Evolutionary conservation across 2,888 invertebrate genomes (phyloP), one percentile per base, ranked within the genome.

Genomic region (Auanema freiburgensis): DNA sequence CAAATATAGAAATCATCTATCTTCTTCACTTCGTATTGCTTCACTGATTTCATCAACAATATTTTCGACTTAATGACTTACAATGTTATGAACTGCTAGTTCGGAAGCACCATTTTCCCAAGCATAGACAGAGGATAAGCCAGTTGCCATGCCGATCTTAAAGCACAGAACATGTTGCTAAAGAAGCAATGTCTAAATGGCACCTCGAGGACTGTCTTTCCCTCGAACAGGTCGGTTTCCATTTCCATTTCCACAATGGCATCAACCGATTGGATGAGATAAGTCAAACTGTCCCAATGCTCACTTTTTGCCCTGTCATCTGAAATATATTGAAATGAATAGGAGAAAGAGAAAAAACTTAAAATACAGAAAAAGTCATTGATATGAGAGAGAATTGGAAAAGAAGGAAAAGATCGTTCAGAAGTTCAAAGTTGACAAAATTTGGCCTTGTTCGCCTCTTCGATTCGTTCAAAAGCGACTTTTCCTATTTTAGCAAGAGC

Each of bases 261-360:
- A 67, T 81, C 81, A 50, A 79, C 63, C 43, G 71, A 64, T 57
- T 79, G 76, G 52, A 79, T 79, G 11, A 81, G 63, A 2, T 71
- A 68, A 60, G 71, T 72, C 41, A 80, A 79, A 43, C 80, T 78
- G 40, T 79, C 78, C 79, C 80, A 81, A 25, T 75, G 73, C 56
- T 80, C 79, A 11, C 43, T 8, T 8, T 33, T 44, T n/a, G 57
- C 54, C 23, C 66, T 56, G 25, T 42, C 53, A 21, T 23, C 63
- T 64, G 44, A 51, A 66, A 42, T 24, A 46, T 33, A 33, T 33
- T 33, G 33, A 33, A 46, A 46, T 46, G 16, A 46, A 21, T 18
- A 16, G 46, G 21, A 46, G 16, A 21, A 33, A 8, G 8, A 33
- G 8, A 33, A 33, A 33, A 33, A 33, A 33, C 33, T 33, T 33